A percentile compares a stretch with the other conserved stretches of the same genome.
phyloP scores from a whole-genome alignment of 2,888 invertebrate species.

The Habroteleia sp. region DNA sequence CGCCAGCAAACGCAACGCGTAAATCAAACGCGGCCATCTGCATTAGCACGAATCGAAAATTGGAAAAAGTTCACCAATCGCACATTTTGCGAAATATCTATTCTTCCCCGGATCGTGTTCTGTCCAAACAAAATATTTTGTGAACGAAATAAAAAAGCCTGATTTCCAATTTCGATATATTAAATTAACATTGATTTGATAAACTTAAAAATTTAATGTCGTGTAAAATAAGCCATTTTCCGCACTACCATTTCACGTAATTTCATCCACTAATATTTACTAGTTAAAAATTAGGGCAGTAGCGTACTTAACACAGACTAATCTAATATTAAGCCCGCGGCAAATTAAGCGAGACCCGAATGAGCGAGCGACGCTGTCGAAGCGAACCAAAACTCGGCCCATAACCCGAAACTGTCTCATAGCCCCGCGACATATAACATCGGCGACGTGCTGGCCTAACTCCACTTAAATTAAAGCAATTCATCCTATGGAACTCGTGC shows the following conservation, averaged over 20 bases:
- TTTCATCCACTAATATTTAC: too few species aligned
- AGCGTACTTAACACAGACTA: too few species aligned
- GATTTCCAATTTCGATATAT: too few species aligned
- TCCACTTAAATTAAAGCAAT: constrained; percentile 79
- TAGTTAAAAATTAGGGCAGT: too few species aligned
- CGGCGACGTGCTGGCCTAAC: constrained; percentile 69
- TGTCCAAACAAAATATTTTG: too few species aligned
- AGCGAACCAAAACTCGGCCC: constrained; percentile 69
- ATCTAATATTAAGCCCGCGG: constrained; percentile 69
- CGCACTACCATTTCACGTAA: too few species aligned
- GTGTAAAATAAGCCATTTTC: too few species aligned
- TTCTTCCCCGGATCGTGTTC: too few species aligned
- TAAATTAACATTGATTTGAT: too few species aligned
- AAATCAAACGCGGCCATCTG: constrained; percentile 1
- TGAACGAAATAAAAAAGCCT: too few species aligned
- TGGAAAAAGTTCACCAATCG: constrained; percentile 7
- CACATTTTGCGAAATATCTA: too few species aligned
- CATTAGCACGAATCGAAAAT: constrained; percentile 1
- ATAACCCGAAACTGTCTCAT: constrained; percentile 68
- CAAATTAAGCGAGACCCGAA: constrained; percentile 73
- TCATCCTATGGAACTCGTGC: constrained; percentile 75
- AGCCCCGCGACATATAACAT: constrained; percentile 47
- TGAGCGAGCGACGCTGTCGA: constrained; percentile 53
- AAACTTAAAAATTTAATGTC: too few species aligned
- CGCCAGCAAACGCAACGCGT: background rate